Evolutionary conservation across 2,797 vertebrate species (phyloP).

Genomic region (Oryzias dopingdopingensis): DNA sequence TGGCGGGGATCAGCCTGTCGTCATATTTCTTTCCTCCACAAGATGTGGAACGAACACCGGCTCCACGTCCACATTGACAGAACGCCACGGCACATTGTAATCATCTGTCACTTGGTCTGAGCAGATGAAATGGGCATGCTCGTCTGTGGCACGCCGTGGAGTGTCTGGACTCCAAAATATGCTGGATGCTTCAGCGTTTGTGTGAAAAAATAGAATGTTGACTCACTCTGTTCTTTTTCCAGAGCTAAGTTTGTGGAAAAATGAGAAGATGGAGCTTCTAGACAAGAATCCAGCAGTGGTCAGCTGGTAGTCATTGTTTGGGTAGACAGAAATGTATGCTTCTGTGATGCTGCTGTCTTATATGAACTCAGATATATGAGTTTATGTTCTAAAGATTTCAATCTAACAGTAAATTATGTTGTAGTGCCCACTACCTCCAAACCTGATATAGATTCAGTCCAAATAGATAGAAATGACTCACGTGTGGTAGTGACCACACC

Average conservation of each 20-base stretch:
- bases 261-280: slow-evolving; percentile 44
- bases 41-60: slow-evolving; percentile 31
- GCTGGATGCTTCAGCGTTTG: slow-evolving; percentile 53
- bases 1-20: slow-evolving; percentile 42
- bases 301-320: background rate
- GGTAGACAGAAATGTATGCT: background rate
- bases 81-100: slow-evolving; percentile 19
- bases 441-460: slow-evolving; percentile 7
- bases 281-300: slow-evolving; percentile 14
- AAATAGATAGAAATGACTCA: slow-evolving; percentile 46
- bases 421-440: slow-evolving; percentile 15
- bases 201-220: slow-evolving; percentile 70
- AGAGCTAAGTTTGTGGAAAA: slow-evolving; percentile 54
- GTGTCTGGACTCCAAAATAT: slow-evolving; percentile 41
- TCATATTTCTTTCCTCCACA: slow-evolving; percentile 9
- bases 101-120: slow-evolving; percentile 17
- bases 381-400: too few species aligned
- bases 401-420: background rate
- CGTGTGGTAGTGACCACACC: slow-evolving; percentile 16
- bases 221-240: slow-evolving; percentile 59
- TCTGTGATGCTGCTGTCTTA: background rate
- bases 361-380: too few species aligned
- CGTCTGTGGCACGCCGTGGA: slow-evolving; percentile 11
- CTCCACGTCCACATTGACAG: slow-evolving; percentile 17
- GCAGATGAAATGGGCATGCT: slow-evolving; percentile 35